phyloP scores from a whole-genome alignment of 2,797 vertebrate genomes.

The Syngnathus acus region DNA sequence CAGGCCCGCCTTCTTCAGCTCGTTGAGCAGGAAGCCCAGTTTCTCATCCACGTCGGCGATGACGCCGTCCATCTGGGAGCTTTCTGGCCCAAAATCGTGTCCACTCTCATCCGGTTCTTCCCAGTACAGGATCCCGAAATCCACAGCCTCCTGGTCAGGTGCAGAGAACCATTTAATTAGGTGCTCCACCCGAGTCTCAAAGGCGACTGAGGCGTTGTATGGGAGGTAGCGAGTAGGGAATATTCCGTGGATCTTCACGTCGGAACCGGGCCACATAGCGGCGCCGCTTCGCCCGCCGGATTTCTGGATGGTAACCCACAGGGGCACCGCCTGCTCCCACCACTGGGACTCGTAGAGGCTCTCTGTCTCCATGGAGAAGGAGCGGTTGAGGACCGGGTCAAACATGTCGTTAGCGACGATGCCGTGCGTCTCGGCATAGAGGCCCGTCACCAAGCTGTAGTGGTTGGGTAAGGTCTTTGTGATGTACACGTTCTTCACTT shows the following conservation, averaged over 20 bases:
- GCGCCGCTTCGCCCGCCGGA: constrained; percentile 77
- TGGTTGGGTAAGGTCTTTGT: constrained; percentile 90
- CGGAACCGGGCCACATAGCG: constrained; percentile 90
- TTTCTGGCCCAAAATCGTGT: constrained; percentile 80
- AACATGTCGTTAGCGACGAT: constrained; percentile 89
- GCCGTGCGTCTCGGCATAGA: constrained; percentile 84
- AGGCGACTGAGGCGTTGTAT: constrained; percentile 80
- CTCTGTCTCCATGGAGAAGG: constrained; percentile 81
- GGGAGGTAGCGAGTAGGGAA: constrained; percentile 74
- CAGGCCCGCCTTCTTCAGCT: constrained; percentile 74
- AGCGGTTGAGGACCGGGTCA: constrained; percentile 74
- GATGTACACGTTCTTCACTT: constrained; percentile 80
- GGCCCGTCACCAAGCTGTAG: constrained; percentile 86
- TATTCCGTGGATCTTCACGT: constrained; percentile 77
- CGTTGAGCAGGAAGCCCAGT: constrained; percentile 77
- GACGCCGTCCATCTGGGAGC: constrained; percentile 69
- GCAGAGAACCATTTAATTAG: constrained; percentile 82
- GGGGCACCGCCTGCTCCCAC: constrained; percentile 84
- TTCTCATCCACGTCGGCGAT: constrained; percentile 80
- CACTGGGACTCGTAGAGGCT: constrained; percentile 75
- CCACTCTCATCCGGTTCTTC: constrained; percentile 86
- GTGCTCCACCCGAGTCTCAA: constrained; percentile 74
- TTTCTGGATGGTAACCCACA: constrained; percentile 85
- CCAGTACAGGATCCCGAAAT: constrained; percentile 87
- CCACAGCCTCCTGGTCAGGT: constrained; percentile 71